Evolutionary conservation across 2,797 vertebrate species (phyloP).

Genomic region (Tauraco hartlaubi): DNA sequence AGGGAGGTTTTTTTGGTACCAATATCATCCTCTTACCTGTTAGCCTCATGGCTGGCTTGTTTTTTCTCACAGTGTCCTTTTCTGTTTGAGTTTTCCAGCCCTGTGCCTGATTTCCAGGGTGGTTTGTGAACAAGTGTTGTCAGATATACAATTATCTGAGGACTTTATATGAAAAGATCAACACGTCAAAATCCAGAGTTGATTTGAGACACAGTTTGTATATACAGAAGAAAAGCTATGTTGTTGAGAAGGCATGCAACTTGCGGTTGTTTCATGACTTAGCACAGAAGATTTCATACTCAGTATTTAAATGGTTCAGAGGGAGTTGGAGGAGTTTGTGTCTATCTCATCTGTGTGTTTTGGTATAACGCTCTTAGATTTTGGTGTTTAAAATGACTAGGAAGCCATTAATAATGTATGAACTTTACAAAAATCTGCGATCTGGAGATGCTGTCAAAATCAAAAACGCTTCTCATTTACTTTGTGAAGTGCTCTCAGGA

Average conservation of each 20-base stretch:
- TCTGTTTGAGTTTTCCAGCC: neutral
- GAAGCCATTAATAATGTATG: neutral
- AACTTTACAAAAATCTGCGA: neutral
- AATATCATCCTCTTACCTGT: neutral
- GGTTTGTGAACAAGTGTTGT: neutral
- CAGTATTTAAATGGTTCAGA: neutral
- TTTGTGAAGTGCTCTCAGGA: neutral
- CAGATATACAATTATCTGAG: neutral
- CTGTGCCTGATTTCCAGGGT: neutral
- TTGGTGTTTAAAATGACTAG: neutral
- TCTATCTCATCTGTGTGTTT: neutral
- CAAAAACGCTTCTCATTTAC: neutral
- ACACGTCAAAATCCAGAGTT: fast-evolving
- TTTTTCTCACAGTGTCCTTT: neutral
- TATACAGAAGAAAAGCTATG: fast-evolving
- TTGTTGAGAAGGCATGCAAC: neutral
- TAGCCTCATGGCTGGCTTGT: neutral
- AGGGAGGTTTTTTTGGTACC: fast-evolving
- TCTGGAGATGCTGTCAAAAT: neutral
- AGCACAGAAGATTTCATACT: neutral
- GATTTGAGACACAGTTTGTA: neutral
- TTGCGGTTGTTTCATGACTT: neutral
- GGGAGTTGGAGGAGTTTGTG: neutral
- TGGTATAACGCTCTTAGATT: neutral
- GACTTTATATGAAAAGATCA: neutral